phyloP scores from a whole-genome alignment of 2,113 vertebrate species.

The Bagarius yarrelli region DNA sequence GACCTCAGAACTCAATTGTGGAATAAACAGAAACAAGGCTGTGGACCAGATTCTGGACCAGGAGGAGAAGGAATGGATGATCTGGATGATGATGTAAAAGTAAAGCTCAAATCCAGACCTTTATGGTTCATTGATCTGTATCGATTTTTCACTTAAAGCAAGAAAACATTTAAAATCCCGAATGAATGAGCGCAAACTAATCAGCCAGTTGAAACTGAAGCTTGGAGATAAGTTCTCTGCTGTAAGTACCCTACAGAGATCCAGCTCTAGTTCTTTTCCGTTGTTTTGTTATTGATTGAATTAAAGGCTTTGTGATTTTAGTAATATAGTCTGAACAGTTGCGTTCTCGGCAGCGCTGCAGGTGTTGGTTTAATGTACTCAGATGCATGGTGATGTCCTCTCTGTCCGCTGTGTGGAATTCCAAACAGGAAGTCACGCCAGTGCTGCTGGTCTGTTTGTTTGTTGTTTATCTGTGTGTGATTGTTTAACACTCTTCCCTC shows the following conservation, averaged over 20 bases:
- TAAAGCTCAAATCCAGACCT: slow-evolving; percentile 14
- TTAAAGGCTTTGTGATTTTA: slow-evolving; percentile 33
- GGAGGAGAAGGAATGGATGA: neutral
- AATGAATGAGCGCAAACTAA: slow-evolving; percentile 49
- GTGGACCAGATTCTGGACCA: neutral
- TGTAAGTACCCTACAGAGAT: slow-evolving; percentile 57
- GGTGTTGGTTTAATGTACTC: slow-evolving; percentile 22
- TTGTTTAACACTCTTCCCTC: slow-evolving; percentile 2
- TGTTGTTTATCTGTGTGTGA: neutral
- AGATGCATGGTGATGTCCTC: slow-evolving; percentile 24
- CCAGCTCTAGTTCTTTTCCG: slow-evolving; percentile 45
- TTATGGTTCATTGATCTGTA: slow-evolving; percentile 13
- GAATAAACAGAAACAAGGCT: neutral
- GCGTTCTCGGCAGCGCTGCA: slow-evolving; percentile 34
- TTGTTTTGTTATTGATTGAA: slow-evolving; percentile 28
- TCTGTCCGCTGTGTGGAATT: neutral
- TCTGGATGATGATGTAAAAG: slow-evolving; percentile 26
- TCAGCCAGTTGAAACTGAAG: slow-evolving; percentile 55
- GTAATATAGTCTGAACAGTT: slow-evolving; percentile 42
- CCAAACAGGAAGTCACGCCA: neutral
- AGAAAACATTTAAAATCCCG: slow-evolving; percentile 44
- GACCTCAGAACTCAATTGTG: neutral
- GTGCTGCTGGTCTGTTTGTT: neutral
- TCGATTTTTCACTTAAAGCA: slow-evolving; percentile 45
- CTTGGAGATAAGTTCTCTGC: slow-evolving; percentile 54